These are phyloP conservation scores for Sinocyclocheilus grahami DNA, from an alignment of 2,113 vertebrate species.

Conservation along the genomic window DNA sequence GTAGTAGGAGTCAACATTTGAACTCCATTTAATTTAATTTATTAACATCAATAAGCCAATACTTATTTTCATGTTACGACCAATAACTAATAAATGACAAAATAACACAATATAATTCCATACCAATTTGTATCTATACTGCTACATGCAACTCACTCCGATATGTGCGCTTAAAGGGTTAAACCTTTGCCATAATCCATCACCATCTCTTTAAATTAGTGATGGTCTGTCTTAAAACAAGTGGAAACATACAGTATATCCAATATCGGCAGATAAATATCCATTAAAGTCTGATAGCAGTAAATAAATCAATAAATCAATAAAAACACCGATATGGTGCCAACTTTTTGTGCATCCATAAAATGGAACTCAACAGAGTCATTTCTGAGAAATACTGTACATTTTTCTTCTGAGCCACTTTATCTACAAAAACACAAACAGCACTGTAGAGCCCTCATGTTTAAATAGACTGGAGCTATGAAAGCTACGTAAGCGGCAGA, in stretches of 20 bases:
- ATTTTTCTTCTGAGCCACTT: not conserved
- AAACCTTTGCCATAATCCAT: no score
- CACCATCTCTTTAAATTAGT: not conserved
- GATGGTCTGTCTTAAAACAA: not conserved
- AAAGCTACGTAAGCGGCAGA: not conserved
- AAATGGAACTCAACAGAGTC: not conserved
- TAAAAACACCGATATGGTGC: not conserved
- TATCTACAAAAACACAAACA: not conserved
- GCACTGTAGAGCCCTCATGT: not conserved
- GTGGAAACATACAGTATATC: not conserved
- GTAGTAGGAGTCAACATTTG: not conserved
- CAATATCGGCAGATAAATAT: not conserved
- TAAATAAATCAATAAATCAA: not conserved
- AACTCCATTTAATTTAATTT: not conserved
- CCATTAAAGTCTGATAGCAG: not conserved
- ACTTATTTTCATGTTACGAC: not conserved
- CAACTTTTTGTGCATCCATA: not conserved
- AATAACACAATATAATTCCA: not conserved
- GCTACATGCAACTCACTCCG: not conserved
- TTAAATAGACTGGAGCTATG: not conserved
- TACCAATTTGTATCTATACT: not conserved
- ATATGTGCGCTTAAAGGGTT: no score
- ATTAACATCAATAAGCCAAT: not conserved
- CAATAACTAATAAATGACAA: not conserved
- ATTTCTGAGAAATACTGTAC: not conserved